A percentile compares a stretch with the other conserved stretches of the same genome.
phyloP scores from a whole-genome alignment of 2,797 vertebrate species.

The Simalia tracyae region DNA sequence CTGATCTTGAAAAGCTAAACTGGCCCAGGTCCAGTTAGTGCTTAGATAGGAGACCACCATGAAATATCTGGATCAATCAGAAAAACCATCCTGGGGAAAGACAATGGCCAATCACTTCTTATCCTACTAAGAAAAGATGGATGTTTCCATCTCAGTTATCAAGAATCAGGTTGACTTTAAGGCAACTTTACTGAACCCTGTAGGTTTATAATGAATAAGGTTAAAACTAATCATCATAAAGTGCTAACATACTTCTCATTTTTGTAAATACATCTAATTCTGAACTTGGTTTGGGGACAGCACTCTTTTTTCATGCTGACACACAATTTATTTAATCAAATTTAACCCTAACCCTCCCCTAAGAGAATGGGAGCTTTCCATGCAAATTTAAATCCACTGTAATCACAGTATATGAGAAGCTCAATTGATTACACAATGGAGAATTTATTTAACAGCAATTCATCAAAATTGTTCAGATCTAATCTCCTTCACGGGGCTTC shows the following conservation, averaged over 20 bases:
- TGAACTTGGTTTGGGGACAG: conserved; percentile 25
- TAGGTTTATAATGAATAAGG: background rate
- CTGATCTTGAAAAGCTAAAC: too few species aligned
- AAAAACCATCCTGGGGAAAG: too few species aligned
- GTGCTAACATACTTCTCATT: background rate
- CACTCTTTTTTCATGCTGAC: conserved; percentile 16
- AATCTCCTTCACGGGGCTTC: conserved; percentile 41
- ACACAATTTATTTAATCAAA: conserved; percentile 59
- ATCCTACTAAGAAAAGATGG: too few species aligned
- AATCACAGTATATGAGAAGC: conserved; percentile 49
- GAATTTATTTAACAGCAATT: conserved; percentile 49
- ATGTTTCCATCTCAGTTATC: too few species aligned
- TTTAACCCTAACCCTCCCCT: conserved; percentile 27
- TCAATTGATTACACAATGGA: conserved; percentile 48
- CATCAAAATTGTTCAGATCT: conserved; percentile 56
- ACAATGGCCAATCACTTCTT: too few species aligned
- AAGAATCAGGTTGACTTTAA: background rate
- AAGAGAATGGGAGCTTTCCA: conserved; percentile 36
- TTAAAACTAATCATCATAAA: too few species aligned
- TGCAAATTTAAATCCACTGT: conserved; percentile 53
- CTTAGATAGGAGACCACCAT: too few species aligned
- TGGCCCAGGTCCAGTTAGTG: too few species aligned
- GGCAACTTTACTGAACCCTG: background rate
- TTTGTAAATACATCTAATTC: background rate
- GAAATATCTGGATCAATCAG: too few species aligned